phyloP scores from a whole-genome alignment of 2,113 vertebrate genomes.

The Engraulis encrasicolus region DNA sequence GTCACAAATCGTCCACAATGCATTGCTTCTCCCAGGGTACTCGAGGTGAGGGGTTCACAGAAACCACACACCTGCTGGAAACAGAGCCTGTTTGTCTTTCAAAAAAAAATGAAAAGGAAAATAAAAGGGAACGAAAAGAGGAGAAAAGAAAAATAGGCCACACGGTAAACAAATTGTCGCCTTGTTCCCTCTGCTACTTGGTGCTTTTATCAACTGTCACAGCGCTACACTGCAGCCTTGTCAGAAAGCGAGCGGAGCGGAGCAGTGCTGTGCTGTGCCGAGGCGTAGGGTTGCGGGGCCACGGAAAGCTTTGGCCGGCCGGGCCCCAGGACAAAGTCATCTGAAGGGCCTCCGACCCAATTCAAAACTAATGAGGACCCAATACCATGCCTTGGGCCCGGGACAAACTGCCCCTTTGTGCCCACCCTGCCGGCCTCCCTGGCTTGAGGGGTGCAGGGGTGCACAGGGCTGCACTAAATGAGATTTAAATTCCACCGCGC shows the following conservation, averaged over 20 bases:
- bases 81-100: not conserved
- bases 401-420: no score
- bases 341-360: no score
- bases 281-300: no score
- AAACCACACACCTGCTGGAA: not conserved
- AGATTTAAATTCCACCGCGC: slow-evolving; percentile 32
- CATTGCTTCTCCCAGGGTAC: not conserved
- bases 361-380: no score
- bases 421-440: no score
- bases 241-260: not conserved
- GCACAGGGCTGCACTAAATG: slow-evolving; percentile 1
- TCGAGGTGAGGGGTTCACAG: not conserved
- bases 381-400: no score
- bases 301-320: no score
- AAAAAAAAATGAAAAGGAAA: not conserved
- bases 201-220: not conserved
- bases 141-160: not conserved
- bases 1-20: not conserved
- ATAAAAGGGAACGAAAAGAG: no score
- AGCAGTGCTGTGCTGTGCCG: no score
- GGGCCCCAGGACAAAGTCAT: no score
- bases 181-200: not conserved
- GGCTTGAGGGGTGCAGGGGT: no score
- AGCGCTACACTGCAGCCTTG: not conserved
- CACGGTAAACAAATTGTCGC: not conserved